phyloP scores from a whole-genome alignment of 2,888 invertebrate genomes.

The Aphodius sticticus region DNA sequence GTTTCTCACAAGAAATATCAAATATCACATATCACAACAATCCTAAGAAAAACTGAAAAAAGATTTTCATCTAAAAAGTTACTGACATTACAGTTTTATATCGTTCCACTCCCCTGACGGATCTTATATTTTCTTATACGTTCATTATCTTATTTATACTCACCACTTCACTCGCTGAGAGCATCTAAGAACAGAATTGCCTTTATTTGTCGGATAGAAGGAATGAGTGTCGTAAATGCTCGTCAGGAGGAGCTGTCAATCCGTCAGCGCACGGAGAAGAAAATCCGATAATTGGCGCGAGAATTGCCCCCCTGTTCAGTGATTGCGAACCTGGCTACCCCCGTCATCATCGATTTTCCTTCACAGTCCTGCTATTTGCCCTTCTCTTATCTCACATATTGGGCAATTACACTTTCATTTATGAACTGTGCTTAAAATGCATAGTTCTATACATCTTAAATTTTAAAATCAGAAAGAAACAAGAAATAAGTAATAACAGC shows the following conservation, averaged over 20 bases:
- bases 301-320: constrained; percentile 15
- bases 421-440: neutral
- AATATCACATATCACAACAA: too few species aligned
- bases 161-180: neutral
- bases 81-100: too few species aligned
- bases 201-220: neutral
- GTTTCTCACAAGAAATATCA: too few species aligned
- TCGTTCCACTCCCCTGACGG: too few species aligned
- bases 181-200: neutral
- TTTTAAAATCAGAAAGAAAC: too few species aligned
- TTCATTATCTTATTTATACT: neutral
- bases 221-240: neutral
- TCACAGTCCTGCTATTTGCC: neutral
- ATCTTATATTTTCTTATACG: neutral
- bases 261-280: constrained; percentile 17
- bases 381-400: neutral
- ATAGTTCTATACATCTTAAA: too few species aligned
- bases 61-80: too few species aligned
- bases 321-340: constrained; percentile 15
- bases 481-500: too few species aligned
- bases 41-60: too few species aligned
- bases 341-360: constrained; percentile 16
- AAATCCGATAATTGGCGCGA: constrained; percentile 23
- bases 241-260: constrained; percentile 21
- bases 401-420: neutral